Base-by-base conservation (phyloP, 2,113 vertebrate genomes). In the Oxyura jamaicensis region DNA sequence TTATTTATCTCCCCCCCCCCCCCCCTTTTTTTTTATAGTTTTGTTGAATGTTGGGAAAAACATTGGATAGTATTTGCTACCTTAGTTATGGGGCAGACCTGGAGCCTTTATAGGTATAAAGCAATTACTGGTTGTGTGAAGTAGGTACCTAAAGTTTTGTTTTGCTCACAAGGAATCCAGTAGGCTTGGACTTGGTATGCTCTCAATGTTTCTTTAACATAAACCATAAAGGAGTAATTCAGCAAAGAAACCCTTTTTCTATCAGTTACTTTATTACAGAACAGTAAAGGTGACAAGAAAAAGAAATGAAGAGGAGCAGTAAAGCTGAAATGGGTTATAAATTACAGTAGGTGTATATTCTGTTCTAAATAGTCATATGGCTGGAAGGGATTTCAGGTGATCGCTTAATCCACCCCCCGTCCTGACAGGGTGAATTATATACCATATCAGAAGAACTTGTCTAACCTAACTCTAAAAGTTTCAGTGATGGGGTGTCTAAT, bases 281-380 rank as follows among this genome's bases (percentile, higher is more conserved):
- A 86, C 11, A n/a, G 33, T 60, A 77, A 94, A 81, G 20, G 25
- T 93, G 75, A 90, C 80, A 94, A 81, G 88, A 48, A 73, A 87
- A 92, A 92, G 65, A 67, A 69, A 60, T 29, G n/a, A 67, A 77
- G 52, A 39, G 42, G 77, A 63, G 63, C 59, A 83, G 65, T 80
- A 91, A 86, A 94, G 46, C 29, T 90, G 82, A 90, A 91, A 67
- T 13, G 90, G 52, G 48, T 83, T 72, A 86, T 93, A 93, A 96
- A 94, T 88, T 93, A 66, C 28, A 60, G 36, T 59, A 55, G 33
- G 11, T 78, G 17, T 81, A 72, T 78, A 41, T 77, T 74, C 69
- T 90, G 16, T 81, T 93, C 76, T 88, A 15, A 83, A 83, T 76
- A 92, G 86, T 81, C 41, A 42, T 71, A 71, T 80, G 73, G 46